These are phyloP conservation scores for Mesocentrotus franciscanus DNA, from an alignment of 53 echinoderm and acorn worm species.

Conservation along the genomic window DNA sequence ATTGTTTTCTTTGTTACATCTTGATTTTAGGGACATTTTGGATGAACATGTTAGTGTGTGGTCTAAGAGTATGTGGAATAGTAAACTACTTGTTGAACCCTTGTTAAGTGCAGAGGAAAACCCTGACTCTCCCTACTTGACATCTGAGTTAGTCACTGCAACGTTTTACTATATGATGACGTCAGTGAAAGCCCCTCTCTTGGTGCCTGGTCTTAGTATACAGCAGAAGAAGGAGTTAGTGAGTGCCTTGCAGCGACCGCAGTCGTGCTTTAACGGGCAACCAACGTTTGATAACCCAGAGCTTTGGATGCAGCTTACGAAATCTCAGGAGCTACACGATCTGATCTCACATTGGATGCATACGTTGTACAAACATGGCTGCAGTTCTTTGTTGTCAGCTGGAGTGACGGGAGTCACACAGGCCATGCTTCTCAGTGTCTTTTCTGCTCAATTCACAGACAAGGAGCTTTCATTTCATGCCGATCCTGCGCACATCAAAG, in stretches of 20 bases:
- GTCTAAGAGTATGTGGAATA: slow-evolving; percentile 95
- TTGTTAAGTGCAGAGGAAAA: slow-evolving; percentile 68
- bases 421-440: slow-evolving; percentile 93
- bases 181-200: slow-evolving; percentile 84
- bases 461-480: slow-evolving; percentile 97
- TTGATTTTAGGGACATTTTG: slow-evolving; percentile 76
- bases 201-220: slow-evolving; percentile 76
- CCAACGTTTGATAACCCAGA: slow-evolving; percentile 82
- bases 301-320: slow-evolving; percentile 77
- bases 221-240: slow-evolving; percentile 85
- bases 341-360: slow-evolving; percentile 96
- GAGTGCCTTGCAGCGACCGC: slow-evolving; percentile 86
- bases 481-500: slow-evolving; percentile 84
- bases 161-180: slow-evolving; percentile 91
- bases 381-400: slow-evolving; percentile 77
- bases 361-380: slow-evolving; percentile 94
- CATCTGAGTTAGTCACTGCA: slow-evolving; percentile 78
- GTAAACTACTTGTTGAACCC: slow-evolving; percentile 75
- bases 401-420: slow-evolving; percentile 91
- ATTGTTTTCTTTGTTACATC: slow-evolving; percentile 76
- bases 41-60: slow-evolving; percentile 83
- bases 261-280: slow-evolving; percentile 94
- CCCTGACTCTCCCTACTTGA: slow-evolving; percentile 66
- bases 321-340: slow-evolving; percentile 79
- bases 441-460: slow-evolving; percentile 92